Conservation (phyloP, 2,797 vertebrate genomes). For the Acanthiza pusilla region DNA sequence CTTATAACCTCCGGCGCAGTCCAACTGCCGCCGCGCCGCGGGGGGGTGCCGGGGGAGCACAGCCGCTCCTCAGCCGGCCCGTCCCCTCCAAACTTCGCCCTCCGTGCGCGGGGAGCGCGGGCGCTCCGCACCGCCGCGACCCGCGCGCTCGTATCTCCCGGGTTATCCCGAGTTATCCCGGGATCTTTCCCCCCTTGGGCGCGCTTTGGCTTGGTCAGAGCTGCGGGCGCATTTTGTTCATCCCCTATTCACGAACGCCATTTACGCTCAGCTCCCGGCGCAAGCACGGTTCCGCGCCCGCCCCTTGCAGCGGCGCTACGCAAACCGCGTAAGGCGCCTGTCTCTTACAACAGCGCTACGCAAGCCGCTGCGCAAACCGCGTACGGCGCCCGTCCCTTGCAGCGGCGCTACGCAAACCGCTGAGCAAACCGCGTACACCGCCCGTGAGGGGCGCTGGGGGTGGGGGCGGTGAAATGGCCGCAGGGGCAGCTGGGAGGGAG, state of each 20-base stretch:
- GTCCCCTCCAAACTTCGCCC: not conserved
- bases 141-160: accelerated
- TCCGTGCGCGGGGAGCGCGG: accelerated
- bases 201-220: conserved; percentile 7
- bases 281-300: accelerated
- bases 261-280: not conserved
- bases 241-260: not conserved
- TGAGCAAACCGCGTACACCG: not conserved
- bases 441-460: not conserved
- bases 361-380: not conserved
- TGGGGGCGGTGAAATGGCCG: not conserved
- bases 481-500: not conserved
- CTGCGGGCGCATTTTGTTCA: not conserved
- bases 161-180: not conserved
- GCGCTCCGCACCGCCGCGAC: accelerated
- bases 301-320: not conserved
- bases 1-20: not conserved
- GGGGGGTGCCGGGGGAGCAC: not conserved
- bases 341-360: not conserved
- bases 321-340: not conserved
- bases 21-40: not conserved
- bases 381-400: not conserved
- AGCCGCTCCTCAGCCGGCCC: not conserved
- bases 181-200: not conserved
- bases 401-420: not conserved